Evolutionary conservation across 2,888 invertebrate genomes (phyloP).

Genomic region (Dryobota labecula): DNA sequence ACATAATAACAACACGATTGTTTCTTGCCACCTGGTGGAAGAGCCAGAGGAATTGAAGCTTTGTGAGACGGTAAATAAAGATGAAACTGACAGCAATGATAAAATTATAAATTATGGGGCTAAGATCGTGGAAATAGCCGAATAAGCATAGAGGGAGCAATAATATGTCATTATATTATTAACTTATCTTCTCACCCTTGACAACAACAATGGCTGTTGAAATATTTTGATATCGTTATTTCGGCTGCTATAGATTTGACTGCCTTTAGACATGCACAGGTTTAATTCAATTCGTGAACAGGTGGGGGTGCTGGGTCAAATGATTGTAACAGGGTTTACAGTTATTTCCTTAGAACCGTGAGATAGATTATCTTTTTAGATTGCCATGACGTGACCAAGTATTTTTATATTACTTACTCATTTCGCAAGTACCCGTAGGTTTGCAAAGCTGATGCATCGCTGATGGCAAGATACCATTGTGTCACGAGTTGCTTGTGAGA

Average conservation of each 20-base stretch:
- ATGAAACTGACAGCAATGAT: constrained; percentile 34
- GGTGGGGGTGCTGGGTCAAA: constrained; percentile 61
- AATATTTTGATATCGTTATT: constrained; percentile 89
- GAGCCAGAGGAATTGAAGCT: constrained; percentile 65
- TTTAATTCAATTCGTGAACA: constrained; percentile 84
- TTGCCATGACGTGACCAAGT: constrained; percentile 74
- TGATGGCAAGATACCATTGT: constrained; percentile 59
- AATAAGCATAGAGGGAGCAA: constrained; percentile 81
- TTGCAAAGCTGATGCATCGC: constrained; percentile 68
- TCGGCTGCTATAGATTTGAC: constrained; percentile 81
- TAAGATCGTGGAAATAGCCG: constrained; percentile 79
- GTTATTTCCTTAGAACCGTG: constrained; percentile 78
- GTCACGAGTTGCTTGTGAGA: constrained; percentile 65
- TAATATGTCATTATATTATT: constrained; percentile 90
- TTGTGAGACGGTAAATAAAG: constrained; percentile 46
- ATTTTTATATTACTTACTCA: constrained; percentile 70
- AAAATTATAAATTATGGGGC: constrained; percentile 73
- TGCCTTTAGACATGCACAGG: constrained; percentile 87
- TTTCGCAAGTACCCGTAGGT: constrained; percentile 69
- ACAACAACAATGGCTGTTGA: constrained; percentile 89
- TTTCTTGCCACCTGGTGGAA: constrained; percentile 69
- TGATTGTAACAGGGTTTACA: constrained; percentile 45
- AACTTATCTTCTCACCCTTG: constrained; percentile 90
- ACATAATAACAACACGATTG: constrained; percentile 84
- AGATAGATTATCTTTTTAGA: constrained; percentile 83